phyloP scores from a whole-genome alignment of 2,113 vertebrate genomes.

The Solea solea region DNA sequence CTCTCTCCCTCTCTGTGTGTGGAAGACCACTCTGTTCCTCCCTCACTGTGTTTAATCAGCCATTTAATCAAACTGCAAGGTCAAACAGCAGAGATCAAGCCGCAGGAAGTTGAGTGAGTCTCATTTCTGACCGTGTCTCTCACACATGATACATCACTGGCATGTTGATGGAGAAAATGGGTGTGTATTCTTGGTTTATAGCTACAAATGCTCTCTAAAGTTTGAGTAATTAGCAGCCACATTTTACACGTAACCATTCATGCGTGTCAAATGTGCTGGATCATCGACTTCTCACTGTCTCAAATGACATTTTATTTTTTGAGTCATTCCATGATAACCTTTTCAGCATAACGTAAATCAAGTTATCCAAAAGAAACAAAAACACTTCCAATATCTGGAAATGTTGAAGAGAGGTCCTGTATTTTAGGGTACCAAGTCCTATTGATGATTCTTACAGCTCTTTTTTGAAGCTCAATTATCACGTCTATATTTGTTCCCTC shows the following conservation, averaged over 20 bases:
- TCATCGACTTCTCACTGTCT: neutral
- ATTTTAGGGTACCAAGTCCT: no score
- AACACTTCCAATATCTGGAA: no score
- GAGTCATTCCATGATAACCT: no score
- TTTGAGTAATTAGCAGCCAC: constrained; percentile 7
- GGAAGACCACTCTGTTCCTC: constrained; percentile 20
- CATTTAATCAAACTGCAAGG: constrained; percentile 58
- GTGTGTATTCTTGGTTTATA: constrained; percentile 7
- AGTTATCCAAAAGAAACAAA: no score
- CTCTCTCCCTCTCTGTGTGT: neutral
- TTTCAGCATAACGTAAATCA: no score
- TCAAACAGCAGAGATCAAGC: constrained; percentile 41
- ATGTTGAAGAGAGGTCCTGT: no score
- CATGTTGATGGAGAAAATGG: neutral
- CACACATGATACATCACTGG: constrained; percentile 23
- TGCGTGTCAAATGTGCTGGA: neutral
- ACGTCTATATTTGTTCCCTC: no score
- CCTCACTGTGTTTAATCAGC: constrained; percentile 47
- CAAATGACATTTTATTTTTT: neutral
- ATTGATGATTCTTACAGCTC: no score
- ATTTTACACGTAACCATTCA: neutral
- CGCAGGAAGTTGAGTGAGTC: constrained; percentile 15
- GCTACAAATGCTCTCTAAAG: constrained; percentile 12
- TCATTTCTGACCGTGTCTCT: neutral
- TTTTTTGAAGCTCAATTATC: no score